Evolutionary conservation across 2,797 vertebrate genomes (phyloP).

Genomic region (Micromesistius poutassou): DNA sequence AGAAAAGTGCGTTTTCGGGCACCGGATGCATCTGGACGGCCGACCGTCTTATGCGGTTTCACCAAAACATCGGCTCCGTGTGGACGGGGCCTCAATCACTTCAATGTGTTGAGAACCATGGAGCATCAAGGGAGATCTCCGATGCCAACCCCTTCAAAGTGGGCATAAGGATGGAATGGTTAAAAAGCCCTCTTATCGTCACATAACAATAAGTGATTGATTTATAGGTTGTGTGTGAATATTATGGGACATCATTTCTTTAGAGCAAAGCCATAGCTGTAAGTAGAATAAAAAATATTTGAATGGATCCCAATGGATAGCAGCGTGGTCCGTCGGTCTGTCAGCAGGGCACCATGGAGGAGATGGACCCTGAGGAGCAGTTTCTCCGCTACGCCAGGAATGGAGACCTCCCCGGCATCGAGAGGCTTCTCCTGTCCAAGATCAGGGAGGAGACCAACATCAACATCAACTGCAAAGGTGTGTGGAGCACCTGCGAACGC

Average conservation of each 20-base stretch:
- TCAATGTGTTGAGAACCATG: background rate
- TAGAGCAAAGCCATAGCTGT: background rate
- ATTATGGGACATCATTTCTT: background rate
- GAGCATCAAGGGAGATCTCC: background rate
- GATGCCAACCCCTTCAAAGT: background rate
- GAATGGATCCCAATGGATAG: background rate
- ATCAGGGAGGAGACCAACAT: constrained; percentile 74
- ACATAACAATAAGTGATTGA: background rate
- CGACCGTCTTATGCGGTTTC: too few relatives aligned
- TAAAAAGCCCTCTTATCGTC: background rate
- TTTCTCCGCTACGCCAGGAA: constrained; percentile 89
- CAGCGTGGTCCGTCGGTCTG: background rate
- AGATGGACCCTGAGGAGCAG: constrained; percentile 82
- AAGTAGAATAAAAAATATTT: background rate
- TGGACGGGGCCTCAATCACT: too few relatives aligned
- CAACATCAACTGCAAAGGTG: constrained; percentile 96
- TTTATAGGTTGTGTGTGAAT: background rate
- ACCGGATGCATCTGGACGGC: too few relatives aligned
- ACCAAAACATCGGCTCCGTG: too few relatives aligned
- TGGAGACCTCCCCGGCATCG: constrained; percentile 82
- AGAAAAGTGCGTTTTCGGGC: too few relatives aligned
- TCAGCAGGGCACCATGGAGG: constrained; percentile 65
- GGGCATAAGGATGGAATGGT: background rate
- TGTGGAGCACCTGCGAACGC: constrained; percentile 84
- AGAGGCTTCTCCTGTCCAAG: constrained; percentile 75